Conservation (phyloP, 2,888 invertebrate genomes). For the Hirtodrosophila duncani region DNA sequence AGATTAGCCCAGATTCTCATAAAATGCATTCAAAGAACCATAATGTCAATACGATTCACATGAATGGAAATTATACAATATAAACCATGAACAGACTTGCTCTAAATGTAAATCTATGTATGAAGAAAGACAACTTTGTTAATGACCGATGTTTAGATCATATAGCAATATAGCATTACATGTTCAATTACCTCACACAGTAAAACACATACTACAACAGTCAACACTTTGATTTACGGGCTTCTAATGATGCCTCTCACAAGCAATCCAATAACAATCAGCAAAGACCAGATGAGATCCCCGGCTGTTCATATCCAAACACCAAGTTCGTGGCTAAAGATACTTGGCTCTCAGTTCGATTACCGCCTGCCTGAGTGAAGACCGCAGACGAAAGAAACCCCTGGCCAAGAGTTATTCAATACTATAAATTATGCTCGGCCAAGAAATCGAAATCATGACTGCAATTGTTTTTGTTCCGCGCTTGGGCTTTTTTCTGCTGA, state of each 20-base stretch:
- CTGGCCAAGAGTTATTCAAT: conserved; percentile 49
- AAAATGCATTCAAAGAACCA: no score
- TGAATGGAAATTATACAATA: no score
- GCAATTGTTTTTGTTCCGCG: conserved; percentile 26
- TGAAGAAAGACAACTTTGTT: no score
- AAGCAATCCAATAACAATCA: conserved; percentile 20
- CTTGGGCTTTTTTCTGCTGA: conserved; percentile 38
- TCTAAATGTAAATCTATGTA: no score
- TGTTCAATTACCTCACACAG: no score
- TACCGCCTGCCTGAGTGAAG: conserved; percentile 23
- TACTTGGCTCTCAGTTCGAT: conserved; percentile 50
- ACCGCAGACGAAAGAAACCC: conserved; percentile 7
- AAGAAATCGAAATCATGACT: conserved; percentile 70
- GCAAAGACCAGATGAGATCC: conserved; percentile 25
- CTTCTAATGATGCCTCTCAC: conserved; percentile 57
- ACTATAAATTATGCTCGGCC: conserved; percentile 63
- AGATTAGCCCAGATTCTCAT: no score
- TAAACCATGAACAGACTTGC: no score
- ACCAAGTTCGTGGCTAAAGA: conserved; percentile 52
- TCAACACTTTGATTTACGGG: conserved; percentile 68
- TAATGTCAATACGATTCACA: no score
- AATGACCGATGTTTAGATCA: no score
- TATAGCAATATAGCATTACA: no score
- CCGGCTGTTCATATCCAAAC: no score
- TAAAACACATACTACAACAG: no score